Evolutionary conservation across 2,113 vertebrate species (phyloP).

Genomic region (Fukomys damarensis): DNA sequence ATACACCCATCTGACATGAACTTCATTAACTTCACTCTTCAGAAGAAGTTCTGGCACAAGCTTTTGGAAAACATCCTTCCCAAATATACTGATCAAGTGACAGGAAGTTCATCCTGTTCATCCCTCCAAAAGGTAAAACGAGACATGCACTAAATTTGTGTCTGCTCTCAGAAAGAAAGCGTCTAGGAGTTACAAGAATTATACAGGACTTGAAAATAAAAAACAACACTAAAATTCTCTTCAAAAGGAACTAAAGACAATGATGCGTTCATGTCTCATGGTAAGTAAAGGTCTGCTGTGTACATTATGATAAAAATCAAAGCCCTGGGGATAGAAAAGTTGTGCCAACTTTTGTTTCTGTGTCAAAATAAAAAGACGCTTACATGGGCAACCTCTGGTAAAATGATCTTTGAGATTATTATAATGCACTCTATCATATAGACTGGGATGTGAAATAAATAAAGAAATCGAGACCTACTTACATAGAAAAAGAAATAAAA

Average conservation of each 20-base stretch:
- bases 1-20: conserved; percentile 44
- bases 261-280: neutral
- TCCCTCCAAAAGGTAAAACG: neutral
- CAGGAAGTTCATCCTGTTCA: neutral
- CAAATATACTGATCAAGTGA: neutral
- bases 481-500: conserved; percentile 73
- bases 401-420: conserved; percentile 69
- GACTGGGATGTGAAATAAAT: conserved; percentile 76
- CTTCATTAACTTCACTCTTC: conserved; percentile 54
- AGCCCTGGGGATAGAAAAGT: conserved; percentile 55
- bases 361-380: conserved; percentile 70
- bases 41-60: neutral
- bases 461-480: conserved; percentile 75
- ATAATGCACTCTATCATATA: conserved; percentile 69
- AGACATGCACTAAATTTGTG: neutral
- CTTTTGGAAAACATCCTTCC: conserved; percentile 58
- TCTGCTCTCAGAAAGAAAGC: conserved; percentile 42
- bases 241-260: conserved; percentile 58
- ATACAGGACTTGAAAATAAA: conserved; percentile 73
- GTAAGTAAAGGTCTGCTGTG: conserved; percentile 42
- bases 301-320: conserved; percentile 62
- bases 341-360: conserved; percentile 67
- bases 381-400: conserved; percentile 71
- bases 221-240: conserved; percentile 72
- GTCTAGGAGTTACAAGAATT: conserved; percentile 70